Evolutionary conservation across 1,140 invertebrate species (phyloP), one percentile per base, ranked within the genome.

Genomic region (Aricia agestis): DNA sequence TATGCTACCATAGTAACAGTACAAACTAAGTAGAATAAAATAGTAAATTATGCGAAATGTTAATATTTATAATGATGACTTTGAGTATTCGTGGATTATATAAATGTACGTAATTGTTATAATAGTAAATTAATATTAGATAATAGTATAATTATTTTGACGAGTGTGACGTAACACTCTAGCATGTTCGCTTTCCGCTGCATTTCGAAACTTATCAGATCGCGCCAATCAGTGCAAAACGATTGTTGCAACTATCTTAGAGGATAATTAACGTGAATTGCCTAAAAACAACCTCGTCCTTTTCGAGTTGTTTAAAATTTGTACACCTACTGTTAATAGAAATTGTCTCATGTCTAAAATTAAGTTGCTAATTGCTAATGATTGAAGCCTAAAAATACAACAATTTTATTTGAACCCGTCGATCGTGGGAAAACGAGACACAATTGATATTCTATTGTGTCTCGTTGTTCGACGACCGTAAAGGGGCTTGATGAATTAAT

Each of bases 141-240:
- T 63, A 63, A 63, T 19, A 63, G 59, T 63, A 36, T 63, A 63
- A 63, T 63, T 63, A 19, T 11, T 52, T 52, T 63, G 17, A 59
- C 19, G 59, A 19, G 59, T 19, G 17, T 25, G 18, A 63, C 10
- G 59, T 63, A 63, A 63, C 32, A 4, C 42, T 72, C 17, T 63
- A 25, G 17, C 45, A 65, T 32, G 71, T 75, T 73, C 73, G 74
- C 70, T 76, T 72, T 74, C 76, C 72, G 73, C 57, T 58, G 41
- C 66, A 72, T 85, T 84, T 81, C 78, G 78, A 77, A 86, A 87
- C 78, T 79, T 79, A 87, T 87, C 84, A 79, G 81, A 86, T 85
- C 71, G 74, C 67, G 69, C 76, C 82, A 88, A 88, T 85, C 84
- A 82, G 76, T 79, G 78, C 77, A 74, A 71, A 78, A 72, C 80